These are phyloP conservation scores for Wasmannia auropunctata DNA, from an alignment of 1,140 invertebrate species.

Conservation along the genomic window DNA sequence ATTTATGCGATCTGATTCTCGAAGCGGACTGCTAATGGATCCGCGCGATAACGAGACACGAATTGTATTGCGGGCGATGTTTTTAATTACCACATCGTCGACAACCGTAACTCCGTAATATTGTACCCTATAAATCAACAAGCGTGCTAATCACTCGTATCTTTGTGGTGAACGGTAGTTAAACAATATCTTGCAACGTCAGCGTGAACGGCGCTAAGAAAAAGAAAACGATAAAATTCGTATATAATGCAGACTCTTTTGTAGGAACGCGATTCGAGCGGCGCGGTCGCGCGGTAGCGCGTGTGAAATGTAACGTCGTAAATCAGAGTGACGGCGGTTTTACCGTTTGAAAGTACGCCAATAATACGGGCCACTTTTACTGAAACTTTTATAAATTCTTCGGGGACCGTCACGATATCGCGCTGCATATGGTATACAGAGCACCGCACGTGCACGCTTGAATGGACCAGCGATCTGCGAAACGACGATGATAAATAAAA, in stretches of 20 bases:
- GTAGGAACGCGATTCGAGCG: neutral
- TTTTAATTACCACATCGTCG: conserved; percentile 56
- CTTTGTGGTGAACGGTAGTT: neutral
- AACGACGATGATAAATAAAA: conserved; percentile 3
- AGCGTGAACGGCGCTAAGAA: neutral
- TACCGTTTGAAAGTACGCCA: neutral
- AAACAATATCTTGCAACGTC: conserved; percentile 44
- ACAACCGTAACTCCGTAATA: neutral
- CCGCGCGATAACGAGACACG: conserved; percentile 34
- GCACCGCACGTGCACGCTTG: neutral
- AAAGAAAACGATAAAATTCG: conserved; percentile 8
- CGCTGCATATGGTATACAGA: neutral
- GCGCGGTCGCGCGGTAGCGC: neutral
- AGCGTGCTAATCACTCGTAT: conserved; percentile 53
- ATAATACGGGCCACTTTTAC: neutral
- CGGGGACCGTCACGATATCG: neutral
- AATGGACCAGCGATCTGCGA: neutral
- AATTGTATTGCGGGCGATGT: conserved; percentile 31
- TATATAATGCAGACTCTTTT: neutral
- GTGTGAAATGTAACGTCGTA: neutral
- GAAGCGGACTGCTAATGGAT: conserved; percentile 11
- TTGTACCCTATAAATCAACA: conserved; percentile 61
- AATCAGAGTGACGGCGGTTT: conserved; percentile 3
- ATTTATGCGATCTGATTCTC: conserved; percentile 42
- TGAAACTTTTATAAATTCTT: neutral